A percentile compares a stretch with the other conserved stretches of the same genome.
These are phyloP conservation scores for Neocrepidodera transversa DNA, from an alignment of 2,888 invertebrate species.

Conservation along the genomic window DNA sequence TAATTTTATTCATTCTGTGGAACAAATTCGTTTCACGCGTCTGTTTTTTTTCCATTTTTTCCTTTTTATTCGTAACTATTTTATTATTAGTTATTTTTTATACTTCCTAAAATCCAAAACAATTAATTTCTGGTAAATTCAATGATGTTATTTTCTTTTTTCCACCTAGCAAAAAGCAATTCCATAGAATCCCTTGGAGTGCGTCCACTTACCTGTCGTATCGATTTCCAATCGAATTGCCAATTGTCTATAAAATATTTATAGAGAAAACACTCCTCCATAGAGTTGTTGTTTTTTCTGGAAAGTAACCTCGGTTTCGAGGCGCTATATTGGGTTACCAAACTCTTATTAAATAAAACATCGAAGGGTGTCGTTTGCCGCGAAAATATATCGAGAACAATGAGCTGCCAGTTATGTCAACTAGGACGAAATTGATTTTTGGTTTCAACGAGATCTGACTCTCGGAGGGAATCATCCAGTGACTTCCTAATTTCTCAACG, in stretches of 20 bases:
- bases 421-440: conserved; percentile 33
- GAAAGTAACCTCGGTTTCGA: conserved; percentile 27
- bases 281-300: conserved; percentile 30
- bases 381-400: conserved; percentile 33
- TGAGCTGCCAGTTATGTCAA: conserved; percentile 34
- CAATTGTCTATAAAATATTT: conserved; percentile 36
- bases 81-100: no score
- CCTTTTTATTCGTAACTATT: no score
- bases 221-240: conserved; percentile 32
- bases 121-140: no score
- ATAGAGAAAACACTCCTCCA: conserved; percentile 33
- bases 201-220: conserved; percentile 21
- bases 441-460: conserved; percentile 20
- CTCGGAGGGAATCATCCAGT: conserved; percentile 6
- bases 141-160: background rate
- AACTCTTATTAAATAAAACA: conserved; percentile 37
- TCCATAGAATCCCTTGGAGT: conserved; percentile 1
- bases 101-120: no score
- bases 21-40: no score
- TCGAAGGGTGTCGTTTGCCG: conserved; percentile 28
- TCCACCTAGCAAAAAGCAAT: background rate
- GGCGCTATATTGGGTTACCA: conserved; percentile 34
- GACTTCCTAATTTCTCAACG: conserved; percentile 10
- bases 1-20: no score
- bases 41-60: no score